phyloP scores from a whole-genome alignment of 2,888 invertebrate species.

The Nymphalis urticae region DNA sequence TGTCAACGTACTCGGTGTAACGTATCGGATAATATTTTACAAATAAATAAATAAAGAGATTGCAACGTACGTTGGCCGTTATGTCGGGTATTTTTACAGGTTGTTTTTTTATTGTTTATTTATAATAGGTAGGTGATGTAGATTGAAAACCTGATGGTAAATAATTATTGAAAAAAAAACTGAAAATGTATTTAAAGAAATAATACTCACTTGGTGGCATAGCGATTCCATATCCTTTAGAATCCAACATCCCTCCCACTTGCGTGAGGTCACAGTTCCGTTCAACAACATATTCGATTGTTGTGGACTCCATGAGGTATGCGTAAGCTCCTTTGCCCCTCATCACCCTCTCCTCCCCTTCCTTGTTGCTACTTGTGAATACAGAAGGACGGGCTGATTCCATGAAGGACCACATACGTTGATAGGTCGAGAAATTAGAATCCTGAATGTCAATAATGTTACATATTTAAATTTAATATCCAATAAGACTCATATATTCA shows the following conservation, averaged over 20 bases:
- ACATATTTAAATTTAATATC: neutral
- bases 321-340: conserved; percentile 94
- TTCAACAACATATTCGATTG: conserved; percentile 96
- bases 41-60: too few relatives aligned
- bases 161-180: too few relatives aligned
- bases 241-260: conserved; percentile 95
- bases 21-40: too few relatives aligned
- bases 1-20: too few relatives aligned
- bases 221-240: conserved; percentile 97
- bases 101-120: too few relatives aligned
- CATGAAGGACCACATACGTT: conserved; percentile 98
- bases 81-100: too few relatives aligned
- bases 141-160: too few relatives aligned
- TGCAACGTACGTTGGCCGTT: too few relatives aligned
- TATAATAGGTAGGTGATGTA: too few relatives aligned
- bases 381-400: conserved; percentile 92
- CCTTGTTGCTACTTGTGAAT: conserved; percentile 91
- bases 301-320: conserved; percentile 98
- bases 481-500: neutral
- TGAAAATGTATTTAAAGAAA: neutral
- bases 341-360: conserved; percentile 94
- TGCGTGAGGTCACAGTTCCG: conserved; percentile 94
- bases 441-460: conserved; percentile 80
- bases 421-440: conserved; percentile 96
- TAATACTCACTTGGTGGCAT: conserved; percentile 90